phyloP scores from a whole-genome alignment of 2,888 invertebrate species.

The Amaurobius ferox region DNA sequence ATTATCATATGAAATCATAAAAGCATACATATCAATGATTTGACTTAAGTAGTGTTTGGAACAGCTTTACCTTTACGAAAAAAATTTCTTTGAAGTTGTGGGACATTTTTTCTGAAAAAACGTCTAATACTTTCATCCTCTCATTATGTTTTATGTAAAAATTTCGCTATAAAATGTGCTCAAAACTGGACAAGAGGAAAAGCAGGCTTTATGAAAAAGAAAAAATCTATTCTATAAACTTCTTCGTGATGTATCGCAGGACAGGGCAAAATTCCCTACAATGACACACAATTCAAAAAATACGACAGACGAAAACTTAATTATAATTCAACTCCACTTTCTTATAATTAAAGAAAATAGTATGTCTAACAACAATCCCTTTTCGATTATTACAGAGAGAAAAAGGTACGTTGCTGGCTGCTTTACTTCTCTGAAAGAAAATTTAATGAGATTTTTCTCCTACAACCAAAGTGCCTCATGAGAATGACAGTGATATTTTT shows the following conservation, averaged over 20 bases:
- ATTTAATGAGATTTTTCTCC: conserved; percentile 67
- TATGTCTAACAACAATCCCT: conserved; percentile 63
- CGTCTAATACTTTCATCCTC: too few relatives aligned
- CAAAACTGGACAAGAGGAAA: background rate
- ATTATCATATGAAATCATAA: too few relatives aligned
- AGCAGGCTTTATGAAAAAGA: background rate
- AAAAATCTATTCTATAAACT: background rate
- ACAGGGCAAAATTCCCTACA: background rate
- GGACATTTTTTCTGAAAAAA: too few relatives aligned
- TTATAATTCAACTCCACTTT: conserved; percentile 59
- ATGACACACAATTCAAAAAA: conserved; percentile 27
- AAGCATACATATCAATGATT: too few relatives aligned
- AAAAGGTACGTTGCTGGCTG: conserved; percentile 32
- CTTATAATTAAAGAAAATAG: conserved; percentile 67
- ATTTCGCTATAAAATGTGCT: too few relatives aligned
- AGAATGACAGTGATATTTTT: conserved; percentile 54
- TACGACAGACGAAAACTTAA: conserved; percentile 36
- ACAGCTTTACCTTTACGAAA: too few relatives aligned
- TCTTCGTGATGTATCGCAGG: background rate
- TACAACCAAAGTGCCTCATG: conserved; percentile 32
- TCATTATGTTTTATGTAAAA: too few relatives aligned
- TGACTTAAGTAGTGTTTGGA: too few relatives aligned
- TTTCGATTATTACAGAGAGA: conserved; percentile 63
- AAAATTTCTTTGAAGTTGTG: too few relatives aligned
- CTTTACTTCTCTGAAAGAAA: conserved; percentile 38